phyloP scores from a whole-genome alignment of 2,888 invertebrate genomes.

The Sycophila texana region DNA sequence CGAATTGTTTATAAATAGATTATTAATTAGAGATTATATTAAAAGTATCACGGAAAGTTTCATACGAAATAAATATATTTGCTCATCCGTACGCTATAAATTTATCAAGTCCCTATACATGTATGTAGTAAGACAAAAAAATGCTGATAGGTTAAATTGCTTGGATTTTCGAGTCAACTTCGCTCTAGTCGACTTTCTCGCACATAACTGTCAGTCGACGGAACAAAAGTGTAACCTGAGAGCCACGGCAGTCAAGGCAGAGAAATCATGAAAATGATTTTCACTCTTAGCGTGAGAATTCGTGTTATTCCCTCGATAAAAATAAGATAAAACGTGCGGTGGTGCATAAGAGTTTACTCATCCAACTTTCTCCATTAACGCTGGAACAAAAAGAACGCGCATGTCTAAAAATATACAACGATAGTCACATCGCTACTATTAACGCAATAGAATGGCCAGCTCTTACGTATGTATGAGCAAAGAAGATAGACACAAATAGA shows the following conservation, averaged over 20 bases:
- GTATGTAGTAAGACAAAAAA: neutral
- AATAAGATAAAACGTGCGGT: neutral
- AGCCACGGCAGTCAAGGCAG: neutral
- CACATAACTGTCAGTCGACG: constrained; percentile 28
- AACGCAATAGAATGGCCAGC: too few species aligned
- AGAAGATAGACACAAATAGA: too few species aligned
- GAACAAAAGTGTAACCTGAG: constrained; percentile 40
- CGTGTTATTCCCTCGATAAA: constrained; percentile 11
- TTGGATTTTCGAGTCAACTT: constrained; percentile 17
- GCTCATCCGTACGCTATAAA: neutral
- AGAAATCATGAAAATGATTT: constrained; percentile 40
- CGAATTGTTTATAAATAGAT: too few species aligned
- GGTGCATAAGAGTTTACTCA: neutral
- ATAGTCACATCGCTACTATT: neutral
- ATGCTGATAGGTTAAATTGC: constrained; percentile 4
- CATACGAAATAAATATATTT: too few species aligned
- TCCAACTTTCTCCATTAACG: constrained; percentile 4
- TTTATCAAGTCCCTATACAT: neutral
- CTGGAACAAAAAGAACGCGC: neutral
- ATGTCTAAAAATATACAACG: constrained; percentile 9
- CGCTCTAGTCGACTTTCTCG: constrained; percentile 28
- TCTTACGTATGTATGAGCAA: too few species aligned
- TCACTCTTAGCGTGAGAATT: constrained; percentile 43
- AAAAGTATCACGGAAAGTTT: too few species aligned
- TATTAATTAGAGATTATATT: too few species aligned